Conservation (phyloP, 2,888 invertebrate species). For the Cybosia mesomella region DNA sequence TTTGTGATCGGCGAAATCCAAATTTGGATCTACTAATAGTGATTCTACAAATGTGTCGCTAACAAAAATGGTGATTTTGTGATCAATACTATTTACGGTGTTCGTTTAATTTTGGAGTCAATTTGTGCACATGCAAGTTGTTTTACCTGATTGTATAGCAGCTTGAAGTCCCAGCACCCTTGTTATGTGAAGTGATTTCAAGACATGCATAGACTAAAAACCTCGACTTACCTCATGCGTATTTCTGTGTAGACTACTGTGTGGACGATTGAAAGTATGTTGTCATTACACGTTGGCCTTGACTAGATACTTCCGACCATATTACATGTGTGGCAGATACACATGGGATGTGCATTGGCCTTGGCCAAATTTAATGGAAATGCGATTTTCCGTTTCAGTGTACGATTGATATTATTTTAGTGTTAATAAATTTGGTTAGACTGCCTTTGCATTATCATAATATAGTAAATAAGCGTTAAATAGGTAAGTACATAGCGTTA, state of each 20-base stretch:
- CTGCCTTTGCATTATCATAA: neutral
- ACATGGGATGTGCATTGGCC: slow-evolving; percentile 60
- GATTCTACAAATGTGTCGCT: slow-evolving; percentile 67
- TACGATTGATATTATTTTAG: slow-evolving; percentile 20
- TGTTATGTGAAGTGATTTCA: slow-evolving; percentile 61
- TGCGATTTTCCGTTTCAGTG: slow-evolving; percentile 30
- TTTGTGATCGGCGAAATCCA: slow-evolving; percentile 69
- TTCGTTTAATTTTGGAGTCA: slow-evolving; percentile 83
- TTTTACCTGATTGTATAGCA: slow-evolving; percentile 71
- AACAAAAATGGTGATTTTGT: slow-evolving; percentile 47
- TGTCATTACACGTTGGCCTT: slow-evolving; percentile 75
- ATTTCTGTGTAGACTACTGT: slow-evolving; percentile 70
- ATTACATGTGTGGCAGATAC: slow-evolving; percentile 49
- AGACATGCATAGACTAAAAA: slow-evolving; percentile 69
- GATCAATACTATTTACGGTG: slow-evolving; percentile 59
- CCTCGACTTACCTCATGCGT: slow-evolving; percentile 76
- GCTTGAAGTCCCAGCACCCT: slow-evolving; percentile 76
- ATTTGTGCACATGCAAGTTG: slow-evolving; percentile 70
- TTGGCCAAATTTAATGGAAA: slow-evolving; percentile 58
- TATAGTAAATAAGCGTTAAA: neutral
- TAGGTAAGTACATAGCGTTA: neutral
- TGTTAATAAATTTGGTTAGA: slow-evolving; percentile 7
- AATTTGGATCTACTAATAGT: slow-evolving; percentile 64
- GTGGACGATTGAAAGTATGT: slow-evolving; percentile 69
- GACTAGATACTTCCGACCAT: slow-evolving; percentile 65